phyloP scores from a whole-genome alignment of 2,113 vertebrate species.

The Elanus axillaris region DNA sequence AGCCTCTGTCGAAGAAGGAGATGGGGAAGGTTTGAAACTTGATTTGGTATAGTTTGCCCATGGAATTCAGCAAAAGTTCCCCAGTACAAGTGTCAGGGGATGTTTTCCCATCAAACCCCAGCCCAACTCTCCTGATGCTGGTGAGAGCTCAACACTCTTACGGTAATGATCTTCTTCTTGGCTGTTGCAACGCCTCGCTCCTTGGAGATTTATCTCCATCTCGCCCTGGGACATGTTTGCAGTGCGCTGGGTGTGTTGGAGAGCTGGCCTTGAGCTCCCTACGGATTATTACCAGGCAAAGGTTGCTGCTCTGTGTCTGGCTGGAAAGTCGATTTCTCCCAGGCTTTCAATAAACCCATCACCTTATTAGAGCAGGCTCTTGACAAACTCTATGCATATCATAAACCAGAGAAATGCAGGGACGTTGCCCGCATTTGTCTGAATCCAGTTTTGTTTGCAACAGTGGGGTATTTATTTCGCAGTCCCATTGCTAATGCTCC shows the following conservation, averaged over 20 bases:
- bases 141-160: neutral
- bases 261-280: neutral
- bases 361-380: neutral
- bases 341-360: neutral
- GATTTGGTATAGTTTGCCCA: neutral
- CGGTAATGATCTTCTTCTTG: neutral
- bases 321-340: neutral
- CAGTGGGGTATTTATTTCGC: neutral
- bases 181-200: neutral
- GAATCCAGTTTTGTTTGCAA: neutral
- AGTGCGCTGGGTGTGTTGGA: neutral
- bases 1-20: conserved; percentile 30
- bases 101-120: neutral
- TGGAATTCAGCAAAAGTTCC: neutral
- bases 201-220: neutral
- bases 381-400: neutral
- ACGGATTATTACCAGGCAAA: neutral
- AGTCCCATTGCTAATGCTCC: neutral
- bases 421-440: accelerated
- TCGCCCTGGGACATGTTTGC: neutral
- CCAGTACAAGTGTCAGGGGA: neutral
- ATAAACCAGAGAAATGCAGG: neutral
- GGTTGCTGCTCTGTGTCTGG: neutral
- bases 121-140: neutral
- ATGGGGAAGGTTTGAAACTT: conserved; percentile 44